These are phyloP conservation scores for Mellivora capensis DNA, from an alignment of 2,113 vertebrate genomes.

Conservation along the genomic window DNA sequence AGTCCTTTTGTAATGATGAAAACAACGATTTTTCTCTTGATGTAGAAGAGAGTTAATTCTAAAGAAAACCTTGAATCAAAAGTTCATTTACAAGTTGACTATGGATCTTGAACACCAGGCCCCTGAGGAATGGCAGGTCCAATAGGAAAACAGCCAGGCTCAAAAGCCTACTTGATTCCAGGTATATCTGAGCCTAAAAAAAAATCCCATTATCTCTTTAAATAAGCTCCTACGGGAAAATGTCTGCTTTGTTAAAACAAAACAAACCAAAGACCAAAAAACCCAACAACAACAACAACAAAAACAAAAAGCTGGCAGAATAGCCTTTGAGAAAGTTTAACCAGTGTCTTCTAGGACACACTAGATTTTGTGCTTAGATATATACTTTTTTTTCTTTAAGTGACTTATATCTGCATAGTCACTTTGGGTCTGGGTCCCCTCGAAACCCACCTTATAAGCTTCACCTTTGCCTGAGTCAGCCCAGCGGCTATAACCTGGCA, in stretches of 20 bases:
- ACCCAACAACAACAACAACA: not conserved
- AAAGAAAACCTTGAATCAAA: not conserved
- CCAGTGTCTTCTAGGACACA: not conserved
- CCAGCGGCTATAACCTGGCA: not conserved
- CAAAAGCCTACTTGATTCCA: constrained; percentile 2
- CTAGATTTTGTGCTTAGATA: not conserved
- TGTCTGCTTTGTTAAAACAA: not conserved
- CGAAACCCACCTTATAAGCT: not conserved
- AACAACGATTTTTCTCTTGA: not conserved
- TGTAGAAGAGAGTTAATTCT: constrained; percentile 1
- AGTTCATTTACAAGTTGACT: not conserved
- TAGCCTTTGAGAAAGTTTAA: not conserved
- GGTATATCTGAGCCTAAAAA: not conserved
- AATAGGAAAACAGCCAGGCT: not conserved
- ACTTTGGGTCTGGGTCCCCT: not conserved
- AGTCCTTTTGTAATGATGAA: not conserved
- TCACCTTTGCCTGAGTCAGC: not conserved
- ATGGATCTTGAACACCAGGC: not conserved
- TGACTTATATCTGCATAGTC: not conserved
- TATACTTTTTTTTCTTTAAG: not conserved
- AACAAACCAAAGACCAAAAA: not conserved
- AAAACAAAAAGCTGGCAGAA: not conserved
- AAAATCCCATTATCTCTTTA: not conserved
- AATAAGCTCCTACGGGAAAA: not conserved
- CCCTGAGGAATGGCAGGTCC: not conserved